Conservation (phyloP, 2,888 invertebrate genomes). For the Argyresthia goedartella region DNA sequence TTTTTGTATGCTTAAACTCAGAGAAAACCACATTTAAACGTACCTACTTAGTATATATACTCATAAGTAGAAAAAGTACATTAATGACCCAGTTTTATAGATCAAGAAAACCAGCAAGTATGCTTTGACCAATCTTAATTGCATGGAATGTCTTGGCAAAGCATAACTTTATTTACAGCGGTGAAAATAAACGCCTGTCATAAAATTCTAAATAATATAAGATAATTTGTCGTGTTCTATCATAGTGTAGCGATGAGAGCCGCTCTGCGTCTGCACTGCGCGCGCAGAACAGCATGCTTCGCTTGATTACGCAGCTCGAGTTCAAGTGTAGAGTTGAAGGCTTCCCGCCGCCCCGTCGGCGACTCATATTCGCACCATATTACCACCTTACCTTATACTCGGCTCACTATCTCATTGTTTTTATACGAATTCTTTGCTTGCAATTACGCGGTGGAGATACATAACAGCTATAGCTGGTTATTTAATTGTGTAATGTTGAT, state of each 20-base stretch:
- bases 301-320: conserved; percentile 48
- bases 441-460: background rate
- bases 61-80: no score
- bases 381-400: conserved; percentile 3
- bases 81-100: no score
- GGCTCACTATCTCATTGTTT: conserved; percentile 2
- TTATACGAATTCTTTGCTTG: background rate
- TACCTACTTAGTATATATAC: no score
- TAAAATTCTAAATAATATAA: no score
- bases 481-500: no score
- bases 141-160: background rate
- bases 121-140: background rate
- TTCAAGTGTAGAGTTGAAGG: conserved; percentile 68
- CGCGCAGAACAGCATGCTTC: conserved; percentile 21
- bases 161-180: background rate
- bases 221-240: no score
- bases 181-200: background rate
- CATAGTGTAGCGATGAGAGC: no score
- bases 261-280: background rate
- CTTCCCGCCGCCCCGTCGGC: conserved; percentile 21
- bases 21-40: no score
- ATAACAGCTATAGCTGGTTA: no score
- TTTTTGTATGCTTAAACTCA: no score
- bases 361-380: conserved; percentile 4
- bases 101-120: no score